A percentile compares a stretch with the other conserved stretches of the same genome.
These are phyloP conservation scores for Smittia aterrima DNA, from an alignment of 2,888 invertebrate genomes.

Conservation along the genomic window DNA sequence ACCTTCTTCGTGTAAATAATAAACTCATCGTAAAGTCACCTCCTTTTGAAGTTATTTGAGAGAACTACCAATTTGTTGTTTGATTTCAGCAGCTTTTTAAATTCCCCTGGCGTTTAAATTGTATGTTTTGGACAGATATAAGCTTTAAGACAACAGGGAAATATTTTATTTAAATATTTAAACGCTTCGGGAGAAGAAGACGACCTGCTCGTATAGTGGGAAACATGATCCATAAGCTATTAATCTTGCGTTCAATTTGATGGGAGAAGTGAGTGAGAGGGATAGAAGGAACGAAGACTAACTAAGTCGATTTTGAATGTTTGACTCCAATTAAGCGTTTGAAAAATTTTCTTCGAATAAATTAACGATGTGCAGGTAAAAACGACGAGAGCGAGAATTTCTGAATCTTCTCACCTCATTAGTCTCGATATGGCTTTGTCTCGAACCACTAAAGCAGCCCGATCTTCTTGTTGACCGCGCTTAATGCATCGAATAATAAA, in stretches of 20 bases:
- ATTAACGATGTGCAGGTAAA: not conserved
- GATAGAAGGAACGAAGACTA: not conserved
- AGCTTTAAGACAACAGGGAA: slow-evolving; percentile 28
- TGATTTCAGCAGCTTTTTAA: not conserved
- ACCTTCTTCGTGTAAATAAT: slow-evolving; percentile 38
- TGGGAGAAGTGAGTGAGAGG: not conserved
- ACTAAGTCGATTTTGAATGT: not conserved
- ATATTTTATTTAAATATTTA: slow-evolving; percentile 41
- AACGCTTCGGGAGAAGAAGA: not conserved
- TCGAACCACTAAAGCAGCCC: not conserved
- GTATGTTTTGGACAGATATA: slow-evolving; percentile 25
- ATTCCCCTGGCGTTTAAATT: slow-evolving; percentile 40
- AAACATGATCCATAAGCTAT: slow-evolving; percentile 32
- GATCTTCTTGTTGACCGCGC: slow-evolving; percentile 6
- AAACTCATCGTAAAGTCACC: slow-evolving; percentile 39
- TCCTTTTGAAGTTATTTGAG: not conserved
- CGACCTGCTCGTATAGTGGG: not conserved
- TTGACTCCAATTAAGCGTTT: not conserved
- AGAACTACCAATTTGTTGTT: slow-evolving; percentile 13
- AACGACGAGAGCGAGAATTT: not conserved
- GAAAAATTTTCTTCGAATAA: not conserved
- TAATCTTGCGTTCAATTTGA: slow-evolving; percentile 39
- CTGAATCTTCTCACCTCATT: slow-evolving; percentile 38
- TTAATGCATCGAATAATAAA: slow-evolving; percentile 7
- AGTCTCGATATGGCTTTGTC: slow-evolving; percentile 36